Evolutionary conservation across 2,888 invertebrate species (phyloP).

Genomic region (Cosmia pyralina): DNA sequence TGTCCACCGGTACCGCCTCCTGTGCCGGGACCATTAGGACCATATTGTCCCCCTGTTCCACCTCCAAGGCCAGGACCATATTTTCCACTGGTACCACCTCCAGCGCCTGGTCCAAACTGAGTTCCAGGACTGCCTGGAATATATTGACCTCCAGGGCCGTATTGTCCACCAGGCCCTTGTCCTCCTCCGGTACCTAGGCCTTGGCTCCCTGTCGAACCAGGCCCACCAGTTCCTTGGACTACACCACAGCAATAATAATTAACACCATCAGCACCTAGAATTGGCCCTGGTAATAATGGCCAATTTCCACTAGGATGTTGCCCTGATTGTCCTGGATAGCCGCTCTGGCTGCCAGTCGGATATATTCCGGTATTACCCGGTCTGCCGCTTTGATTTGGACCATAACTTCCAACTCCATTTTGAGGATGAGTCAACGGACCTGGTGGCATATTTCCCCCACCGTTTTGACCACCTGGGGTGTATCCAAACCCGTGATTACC

Average conservation of each 20-base stretch:
- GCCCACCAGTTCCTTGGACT: conserved; percentile 46
- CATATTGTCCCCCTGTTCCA: conserved; percentile 19
- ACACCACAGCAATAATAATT: conserved; percentile 75
- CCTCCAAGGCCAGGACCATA: conserved; percentile 41
- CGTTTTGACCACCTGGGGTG: conserved; percentile 10
- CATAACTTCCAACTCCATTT: conserved; percentile 50
- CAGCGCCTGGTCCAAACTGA: conserved; percentile 37
- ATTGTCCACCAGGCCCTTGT: conserved; percentile 36
- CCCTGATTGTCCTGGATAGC: conserved; percentile 32
- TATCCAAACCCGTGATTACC: conserved; percentile 26
- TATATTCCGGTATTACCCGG: conserved; percentile 36
- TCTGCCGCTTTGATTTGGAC: conserved; percentile 45
- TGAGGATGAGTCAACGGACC: conserved; percentile 42
- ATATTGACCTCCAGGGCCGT: conserved; percentile 11
- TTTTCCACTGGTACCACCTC: conserved; percentile 41
- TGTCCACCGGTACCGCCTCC: conserved; percentile 8
- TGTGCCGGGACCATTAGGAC: conserved; percentile 20
- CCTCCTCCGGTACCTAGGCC: conserved; percentile 27
- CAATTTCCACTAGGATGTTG: conserved; percentile 59
- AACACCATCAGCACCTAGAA: conserved; percentile 68
- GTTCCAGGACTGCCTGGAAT: conserved; percentile 36
- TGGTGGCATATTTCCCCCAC: conserved; percentile 47
- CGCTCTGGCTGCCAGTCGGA: conserved; percentile 30
- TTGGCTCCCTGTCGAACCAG: conserved; percentile 15
- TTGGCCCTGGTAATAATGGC: conserved; percentile 65